These are phyloP conservation scores for Epizoanthus rinbou DNA, from an alignment of 92 coral and sea anemone genomes.

Conservation along the genomic window DNA sequence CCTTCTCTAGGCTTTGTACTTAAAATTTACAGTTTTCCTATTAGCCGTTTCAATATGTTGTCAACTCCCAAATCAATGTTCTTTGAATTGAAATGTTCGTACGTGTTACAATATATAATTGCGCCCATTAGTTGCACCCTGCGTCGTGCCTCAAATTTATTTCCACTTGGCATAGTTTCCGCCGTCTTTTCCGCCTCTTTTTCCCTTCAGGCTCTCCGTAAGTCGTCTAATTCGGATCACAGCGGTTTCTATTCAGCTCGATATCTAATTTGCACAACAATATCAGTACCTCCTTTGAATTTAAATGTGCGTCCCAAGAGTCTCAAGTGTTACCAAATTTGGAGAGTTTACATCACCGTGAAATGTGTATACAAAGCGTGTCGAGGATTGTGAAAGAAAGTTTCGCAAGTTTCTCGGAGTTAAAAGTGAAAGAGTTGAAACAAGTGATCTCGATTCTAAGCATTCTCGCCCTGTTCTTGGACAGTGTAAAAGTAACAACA, in stretches of 20 bases:
- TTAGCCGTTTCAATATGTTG: background rate
- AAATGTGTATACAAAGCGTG: conserved; percentile 9
- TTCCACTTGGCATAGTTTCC: conserved; percentile 2
- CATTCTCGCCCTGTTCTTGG: too few species aligned
- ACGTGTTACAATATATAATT: background rate
- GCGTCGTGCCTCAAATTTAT: background rate
- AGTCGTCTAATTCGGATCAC: too few species aligned
- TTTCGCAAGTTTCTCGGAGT: conserved; percentile 13
- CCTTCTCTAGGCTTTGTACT: background rate
- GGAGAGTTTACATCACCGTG: conserved; percentile 27
- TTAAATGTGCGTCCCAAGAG: background rate
- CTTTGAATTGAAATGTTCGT: background rate
- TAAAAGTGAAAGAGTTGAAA: too few species aligned
- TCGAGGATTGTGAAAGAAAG: conserved; percentile 27
- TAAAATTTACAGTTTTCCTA: too few species aligned
- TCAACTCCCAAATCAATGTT: background rate
- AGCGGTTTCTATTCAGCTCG: too few species aligned
- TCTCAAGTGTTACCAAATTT: conserved; percentile 28
- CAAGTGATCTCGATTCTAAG: too few species aligned
- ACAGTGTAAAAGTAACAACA: background rate
- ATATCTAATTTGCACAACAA: conserved; percentile 33
- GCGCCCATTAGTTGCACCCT: background rate
- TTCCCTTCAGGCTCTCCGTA: too few species aligned
- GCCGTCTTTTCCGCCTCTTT: background rate
- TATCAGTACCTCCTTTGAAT: conserved; percentile 23